A percentile compares a stretch with the other conserved stretches of the same genome.
Conservation (phyloP, 1,140 invertebrate genomes). For the Zophobas atratus region DNA sequence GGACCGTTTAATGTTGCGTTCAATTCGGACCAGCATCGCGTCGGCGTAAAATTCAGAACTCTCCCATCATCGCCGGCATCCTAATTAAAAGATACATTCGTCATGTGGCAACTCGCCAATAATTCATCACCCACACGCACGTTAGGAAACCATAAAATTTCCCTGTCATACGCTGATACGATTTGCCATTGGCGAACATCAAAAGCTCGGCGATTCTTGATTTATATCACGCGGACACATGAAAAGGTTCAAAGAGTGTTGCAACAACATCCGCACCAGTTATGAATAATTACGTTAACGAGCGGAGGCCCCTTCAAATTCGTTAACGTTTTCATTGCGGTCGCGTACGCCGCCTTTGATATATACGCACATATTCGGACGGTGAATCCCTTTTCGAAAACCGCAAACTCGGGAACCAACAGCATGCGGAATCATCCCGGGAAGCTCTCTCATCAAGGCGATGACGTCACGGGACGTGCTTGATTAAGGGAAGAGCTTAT, state of each 20-base stretch:
- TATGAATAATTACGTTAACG: slow-evolving; percentile 27
- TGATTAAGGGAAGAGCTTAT: slow-evolving; percentile 1
- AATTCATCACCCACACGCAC: slow-evolving; percentile 21
- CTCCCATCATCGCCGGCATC: slow-evolving; percentile 1
- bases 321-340: slow-evolving; percentile 7
- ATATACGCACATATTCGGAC: neutral
- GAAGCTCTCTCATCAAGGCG: neutral
- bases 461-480: neutral
- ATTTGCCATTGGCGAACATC: slow-evolving; percentile 21
- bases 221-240: slow-evolving; percentile 1
- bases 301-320: neutral
- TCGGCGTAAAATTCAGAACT: neutral
- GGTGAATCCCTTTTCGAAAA: neutral
- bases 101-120: slow-evolving; percentile 19
- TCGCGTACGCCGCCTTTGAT: neutral
- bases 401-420: neutral
- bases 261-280: slow-evolving; percentile 29
- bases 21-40: too few relatives aligned
- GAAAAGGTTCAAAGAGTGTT: neutral
- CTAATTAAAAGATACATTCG: slow-evolving; percentile 32
- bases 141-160: slow-evolving; percentile 26
- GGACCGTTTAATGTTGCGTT: too few relatives aligned
- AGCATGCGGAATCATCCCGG: too few relatives aligned
- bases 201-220: slow-evolving; percentile 22
- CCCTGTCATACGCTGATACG: slow-evolving; percentile 1